These are phyloP conservation scores for Junonia oenone DNA, from an alignment of 2,888 invertebrate genomes.

Conservation along the genomic window DNA sequence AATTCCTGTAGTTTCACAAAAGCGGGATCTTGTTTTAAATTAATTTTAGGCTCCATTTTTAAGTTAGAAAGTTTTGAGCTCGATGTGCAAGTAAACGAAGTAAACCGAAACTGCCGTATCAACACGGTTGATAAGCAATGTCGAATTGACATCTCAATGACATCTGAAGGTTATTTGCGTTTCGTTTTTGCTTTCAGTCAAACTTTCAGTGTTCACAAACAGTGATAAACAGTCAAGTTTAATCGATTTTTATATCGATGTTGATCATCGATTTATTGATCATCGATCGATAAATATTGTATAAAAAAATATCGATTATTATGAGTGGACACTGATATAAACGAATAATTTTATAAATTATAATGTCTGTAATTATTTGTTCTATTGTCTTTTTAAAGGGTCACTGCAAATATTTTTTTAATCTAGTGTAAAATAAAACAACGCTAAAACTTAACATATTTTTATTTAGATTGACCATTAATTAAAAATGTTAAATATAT, in stretches of 20 bases:
- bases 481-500: no score
- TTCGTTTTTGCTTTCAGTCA: slow-evolving; percentile 42
- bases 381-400: no score
- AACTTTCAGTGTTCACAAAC: no score
- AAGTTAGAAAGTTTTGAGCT: slow-evolving; percentile 39
- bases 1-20: slow-evolving; percentile 88
- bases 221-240: no score
- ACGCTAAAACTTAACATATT: slow-evolving; percentile 4
- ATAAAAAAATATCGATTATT: no score
- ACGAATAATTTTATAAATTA: no score
- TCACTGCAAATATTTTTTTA: no score
- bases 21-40: slow-evolving; percentile 79
- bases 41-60: slow-evolving; percentile 68
- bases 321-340: no score
- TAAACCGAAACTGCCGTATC: slow-evolving; percentile 41
- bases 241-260: no score
- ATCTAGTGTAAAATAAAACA: slow-evolving; percentile 8
- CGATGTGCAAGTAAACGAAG: slow-evolving; percentile 37
- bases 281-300: no score
- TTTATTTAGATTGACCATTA: slow-evolving; percentile 6
- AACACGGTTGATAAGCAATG: slow-evolving; percentile 58
- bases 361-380: no score
- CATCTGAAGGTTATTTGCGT: slow-evolving; percentile 68
- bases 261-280: no score
- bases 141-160: slow-evolving; percentile 74